phyloP scores from a whole-genome alignment of 2,888 invertebrate genomes.

The Temnothorax rugatulus region DNA sequence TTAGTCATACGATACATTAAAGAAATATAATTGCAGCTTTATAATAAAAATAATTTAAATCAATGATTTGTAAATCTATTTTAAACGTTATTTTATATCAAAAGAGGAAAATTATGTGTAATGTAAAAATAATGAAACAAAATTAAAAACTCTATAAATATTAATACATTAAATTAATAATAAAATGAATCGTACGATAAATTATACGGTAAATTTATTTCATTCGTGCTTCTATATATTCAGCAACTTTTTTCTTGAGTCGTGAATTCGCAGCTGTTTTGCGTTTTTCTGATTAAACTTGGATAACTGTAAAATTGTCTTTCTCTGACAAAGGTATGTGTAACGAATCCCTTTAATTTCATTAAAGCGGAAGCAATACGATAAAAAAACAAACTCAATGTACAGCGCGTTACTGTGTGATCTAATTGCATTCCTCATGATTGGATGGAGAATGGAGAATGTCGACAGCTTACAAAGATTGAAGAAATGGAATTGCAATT shows the following conservation, averaged over 20 bases:
- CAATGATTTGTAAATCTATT: not conserved
- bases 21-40: not conserved
- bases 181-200: not conserved
- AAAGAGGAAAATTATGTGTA: not conserved
- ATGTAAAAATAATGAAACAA: not conserved
- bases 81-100: not conserved
- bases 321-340: not conserved
- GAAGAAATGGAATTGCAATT: conserved; percentile 30
- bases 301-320: not conserved
- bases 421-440: conserved; percentile 50
- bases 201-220: not conserved
- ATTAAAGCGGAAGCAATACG: conserved; percentile 24
- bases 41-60: not conserved
- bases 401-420: not conserved
- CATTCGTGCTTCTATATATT: not conserved
- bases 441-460: not conserved
- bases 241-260: conserved; percentile 40
- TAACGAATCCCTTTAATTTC: conserved; percentile 48
- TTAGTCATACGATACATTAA: not conserved
- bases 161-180: not conserved
- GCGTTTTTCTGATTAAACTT: conserved; percentile 9
- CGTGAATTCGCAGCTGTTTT: not conserved
- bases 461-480: not conserved
- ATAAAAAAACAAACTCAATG: conserved; percentile 21
- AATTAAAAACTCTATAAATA: not conserved